phyloP scores from a whole-genome alignment of 2,888 invertebrate species.

The Mongoloraphidia duomilia region DNA sequence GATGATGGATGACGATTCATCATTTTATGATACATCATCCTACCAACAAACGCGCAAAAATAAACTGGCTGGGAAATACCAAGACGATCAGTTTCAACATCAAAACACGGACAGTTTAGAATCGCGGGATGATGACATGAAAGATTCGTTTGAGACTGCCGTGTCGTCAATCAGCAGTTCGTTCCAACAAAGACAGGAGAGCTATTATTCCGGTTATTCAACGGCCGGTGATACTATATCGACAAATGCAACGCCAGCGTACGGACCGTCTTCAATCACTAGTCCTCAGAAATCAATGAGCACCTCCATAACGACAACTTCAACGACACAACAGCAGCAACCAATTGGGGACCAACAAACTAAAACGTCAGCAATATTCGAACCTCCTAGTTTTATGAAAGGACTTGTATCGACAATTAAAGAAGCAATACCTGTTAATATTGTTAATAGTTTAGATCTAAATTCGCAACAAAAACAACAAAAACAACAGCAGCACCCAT shows the following conservation, averaged over 20 bases:
- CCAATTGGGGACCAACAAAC: constrained; percentile 5
- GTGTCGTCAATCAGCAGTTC: constrained; percentile 32
- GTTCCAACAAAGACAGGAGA: constrained; percentile 25
- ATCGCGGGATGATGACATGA: constrained; percentile 37
- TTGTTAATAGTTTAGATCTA: too few species aligned
- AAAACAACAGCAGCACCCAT: constrained; percentile 27
- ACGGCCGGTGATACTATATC: constrained; percentile 19
- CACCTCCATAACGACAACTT: constrained; percentile 15
- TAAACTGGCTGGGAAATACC: constrained; percentile 23
- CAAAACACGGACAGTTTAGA: constrained; percentile 39
- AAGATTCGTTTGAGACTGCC: constrained; percentile 40
- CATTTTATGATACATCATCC: constrained; percentile 10
- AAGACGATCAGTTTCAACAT: constrained; percentile 26
- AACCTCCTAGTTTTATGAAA: not conserved
- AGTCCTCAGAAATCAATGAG: constrained; percentile 3
- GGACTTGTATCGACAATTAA: too few species aligned
- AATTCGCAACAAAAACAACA: constrained; percentile 24
- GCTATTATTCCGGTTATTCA: constrained; percentile 23
- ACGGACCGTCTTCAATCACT: too few species aligned
- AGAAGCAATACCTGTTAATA: too few species aligned
- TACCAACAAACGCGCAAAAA: constrained; percentile 18
- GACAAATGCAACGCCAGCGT: too few species aligned
- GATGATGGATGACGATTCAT: constrained; percentile 8
- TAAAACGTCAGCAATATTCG: constrained; percentile 3
- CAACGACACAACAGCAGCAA: constrained; percentile 12